phyloP scores from a whole-genome alignment of 2,797 vertebrate species.

The Monodelphis domestica region DNA sequence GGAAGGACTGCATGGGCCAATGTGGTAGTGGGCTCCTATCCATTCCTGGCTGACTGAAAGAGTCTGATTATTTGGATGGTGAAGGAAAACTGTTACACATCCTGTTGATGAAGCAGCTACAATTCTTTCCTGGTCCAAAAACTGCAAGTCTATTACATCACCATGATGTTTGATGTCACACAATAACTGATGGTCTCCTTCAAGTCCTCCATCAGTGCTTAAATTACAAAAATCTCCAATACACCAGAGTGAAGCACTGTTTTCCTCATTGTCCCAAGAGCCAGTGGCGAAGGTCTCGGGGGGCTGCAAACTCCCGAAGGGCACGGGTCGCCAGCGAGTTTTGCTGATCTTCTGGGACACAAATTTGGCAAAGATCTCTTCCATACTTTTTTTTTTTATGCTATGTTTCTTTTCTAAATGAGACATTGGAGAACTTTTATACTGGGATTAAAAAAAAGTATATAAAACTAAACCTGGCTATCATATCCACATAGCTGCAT shows the following conservation, averaged over 20 bases:
- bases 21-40: conserved; percentile 90
- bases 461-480: background rate
- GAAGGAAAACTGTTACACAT: conserved; percentile 91
- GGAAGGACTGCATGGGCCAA: conserved; percentile 76
- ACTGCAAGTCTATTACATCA: conserved; percentile 97
- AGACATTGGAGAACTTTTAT: background rate
- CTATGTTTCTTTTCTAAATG: background rate
- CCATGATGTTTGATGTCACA: conserved; percentile 92
- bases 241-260: conserved; percentile 93
- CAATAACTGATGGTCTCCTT: conserved; percentile 93
- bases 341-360: conserved; percentile 97
- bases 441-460: background rate
- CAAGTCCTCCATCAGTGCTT: conserved; percentile 88
- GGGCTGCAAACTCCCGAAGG: conserved; percentile 88
- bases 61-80: conserved; percentile 92
- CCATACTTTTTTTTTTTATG: no score
- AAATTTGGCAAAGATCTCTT: conserved; percentile 91
- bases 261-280: conserved; percentile 98
- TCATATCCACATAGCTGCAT: background rate
- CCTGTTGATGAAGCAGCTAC: conserved; percentile 95
- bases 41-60: conserved; percentile 90
- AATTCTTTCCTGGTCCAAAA: conserved; percentile 95
- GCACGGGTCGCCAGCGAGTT: conserved; percentile 92
- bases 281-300: conserved; percentile 93
- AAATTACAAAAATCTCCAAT: conserved; percentile 85